Evolutionary conservation across 2,888 invertebrate genomes (phyloP).

Genomic region (Orchesella flavescens): DNA sequence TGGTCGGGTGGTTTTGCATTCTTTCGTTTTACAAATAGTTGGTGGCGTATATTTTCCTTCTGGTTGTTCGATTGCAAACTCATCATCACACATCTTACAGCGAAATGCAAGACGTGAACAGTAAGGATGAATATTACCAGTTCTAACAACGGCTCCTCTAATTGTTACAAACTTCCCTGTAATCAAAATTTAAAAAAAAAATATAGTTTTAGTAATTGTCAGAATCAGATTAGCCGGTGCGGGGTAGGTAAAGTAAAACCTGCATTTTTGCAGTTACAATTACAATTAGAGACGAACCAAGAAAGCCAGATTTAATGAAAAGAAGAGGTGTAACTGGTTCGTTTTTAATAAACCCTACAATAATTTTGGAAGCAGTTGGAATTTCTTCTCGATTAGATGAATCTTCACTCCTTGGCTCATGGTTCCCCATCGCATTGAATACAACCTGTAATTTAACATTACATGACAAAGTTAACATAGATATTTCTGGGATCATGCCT

Average conservation of each 20-base stretch:
- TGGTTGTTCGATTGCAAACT: slow-evolving; percentile 55
- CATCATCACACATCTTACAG: slow-evolving; percentile 56
- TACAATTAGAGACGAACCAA: slow-evolving; percentile 51
- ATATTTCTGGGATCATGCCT: neutral
- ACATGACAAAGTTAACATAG: neutral
- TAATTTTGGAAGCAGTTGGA: slow-evolving; percentile 39
- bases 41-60: slow-evolving; percentile 62
- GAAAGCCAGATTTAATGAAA: slow-evolving; percentile 60
- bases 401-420: slow-evolving; percentile 14
- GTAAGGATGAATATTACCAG: slow-evolving; percentile 52
- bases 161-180: slow-evolving; percentile 69
- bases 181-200: slow-evolving; percentile 1
- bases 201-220: too few relatives aligned
- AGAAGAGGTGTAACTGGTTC: slow-evolving; percentile 55
- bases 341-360: slow-evolving; percentile 59
- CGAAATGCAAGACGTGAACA: slow-evolving; percentile 60
- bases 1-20: slow-evolving; percentile 54
- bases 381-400: neutral
- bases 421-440: neutral
- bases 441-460: neutral
- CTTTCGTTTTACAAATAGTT: slow-evolving; percentile 51
- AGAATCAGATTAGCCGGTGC: too few relatives aligned
- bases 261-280: too few relatives aligned
- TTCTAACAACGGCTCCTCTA: slow-evolving; percentile 65
- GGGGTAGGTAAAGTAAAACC: too few relatives aligned